A percentile compares a stretch with the other conserved stretches of the same genome.
phyloP scores from a whole-genome alignment of 2,113 vertebrate genomes.

The Gobiocypris rarus region DNA sequence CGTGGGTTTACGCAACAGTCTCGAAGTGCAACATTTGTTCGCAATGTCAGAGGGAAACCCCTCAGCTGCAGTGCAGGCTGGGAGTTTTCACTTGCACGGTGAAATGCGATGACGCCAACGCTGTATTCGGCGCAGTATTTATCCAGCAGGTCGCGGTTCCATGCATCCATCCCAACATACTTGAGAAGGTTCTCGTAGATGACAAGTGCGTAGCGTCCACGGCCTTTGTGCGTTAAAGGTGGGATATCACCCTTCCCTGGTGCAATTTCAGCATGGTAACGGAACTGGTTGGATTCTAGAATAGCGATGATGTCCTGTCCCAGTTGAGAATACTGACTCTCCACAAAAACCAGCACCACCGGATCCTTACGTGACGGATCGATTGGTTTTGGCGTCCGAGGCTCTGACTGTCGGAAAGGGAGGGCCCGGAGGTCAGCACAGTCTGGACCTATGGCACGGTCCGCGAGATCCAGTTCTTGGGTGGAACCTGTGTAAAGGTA shows the following conservation, averaged over 20 bases:
- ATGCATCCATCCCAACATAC: slow-evolving; percentile 90
- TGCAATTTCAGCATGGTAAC: slow-evolving; percentile 91
- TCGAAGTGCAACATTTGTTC: slow-evolving; percentile 87
- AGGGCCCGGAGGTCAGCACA: slow-evolving; percentile 82
- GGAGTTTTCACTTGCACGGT: slow-evolving; percentile 93
- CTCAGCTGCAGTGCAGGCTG: slow-evolving; percentile 81
- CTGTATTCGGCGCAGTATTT: slow-evolving; percentile 96
- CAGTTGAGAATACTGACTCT: slow-evolving; percentile 96
- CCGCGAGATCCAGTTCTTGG: slow-evolving; percentile 85
- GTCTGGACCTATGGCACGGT: slow-evolving; percentile 79
- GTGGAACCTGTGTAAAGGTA: slow-evolving; percentile 90
- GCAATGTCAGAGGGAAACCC: slow-evolving; percentile 85
- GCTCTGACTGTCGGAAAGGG: slow-evolving; percentile 81
- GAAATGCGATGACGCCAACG: slow-evolving; percentile 94
- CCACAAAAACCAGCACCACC: slow-evolving; percentile 89
- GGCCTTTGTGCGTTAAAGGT: slow-evolving; percentile 87
- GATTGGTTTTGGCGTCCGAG: slow-evolving; percentile 83
- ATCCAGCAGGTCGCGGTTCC: slow-evolving; percentile 94
- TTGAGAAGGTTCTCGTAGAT: slow-evolving; percentile 96
- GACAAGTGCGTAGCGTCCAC: slow-evolving; percentile 87
- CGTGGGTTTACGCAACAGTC: slow-evolving; percentile 88
- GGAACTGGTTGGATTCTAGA: slow-evolving; percentile 92
- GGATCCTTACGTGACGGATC: slow-evolving; percentile 86
- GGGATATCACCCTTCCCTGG: slow-evolving; percentile 95
- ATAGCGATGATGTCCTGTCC: slow-evolving; percentile 95